Evolutionary conservation across 2,113 vertebrate species (phyloP), one percentile per base, ranked within the genome.

Genomic region (Edolisoma coerulescens): DNA sequence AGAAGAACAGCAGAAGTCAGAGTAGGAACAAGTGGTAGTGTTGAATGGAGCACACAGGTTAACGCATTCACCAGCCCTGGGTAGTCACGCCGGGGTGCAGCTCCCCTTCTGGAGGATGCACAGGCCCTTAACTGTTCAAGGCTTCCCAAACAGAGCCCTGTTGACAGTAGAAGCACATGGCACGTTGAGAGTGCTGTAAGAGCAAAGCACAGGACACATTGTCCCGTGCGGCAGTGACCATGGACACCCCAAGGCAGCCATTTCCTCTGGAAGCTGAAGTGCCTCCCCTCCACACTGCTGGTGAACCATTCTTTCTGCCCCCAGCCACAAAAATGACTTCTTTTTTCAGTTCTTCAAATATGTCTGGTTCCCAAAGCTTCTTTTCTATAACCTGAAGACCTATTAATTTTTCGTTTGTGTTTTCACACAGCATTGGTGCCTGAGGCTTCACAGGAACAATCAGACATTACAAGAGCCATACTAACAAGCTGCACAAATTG

Each of bases 221-320:
- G 0, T 12, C 13, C 11, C 2, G 3, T 1, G 1, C 0, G 0
- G 7, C 26, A 61, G 54, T 59, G 7, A 44, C 9, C 14, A 17
- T 0, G 15, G 41, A 39, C 13, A 22, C 3, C 7, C 22, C 41
- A 65, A 50, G 7, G 17, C 6, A 41, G 6, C 10, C 3, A 3
- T 50, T 78, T 33, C 45, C 8, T 41, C 9, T 12, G 18, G 20
- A 13, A 37, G 5, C 28, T 30, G 2, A 10, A 27, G n/a, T 18
- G 8, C 1, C 19, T 14, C 18, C 13, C 3, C 1, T 12, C 7
- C 7, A 9, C 0, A 0, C 3, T 42, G 37, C 44, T 50, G 35
- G 11, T 8, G 16, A 54, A 4, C 4, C 2, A 1, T 11, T 37
- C 64, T 57, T 39, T 74, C n/a, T 45, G 5, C 4, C 4, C 14